Conservation (phyloP, 1,140 invertebrate genomes). For the Macrobrachium rosenbergii region DNA sequence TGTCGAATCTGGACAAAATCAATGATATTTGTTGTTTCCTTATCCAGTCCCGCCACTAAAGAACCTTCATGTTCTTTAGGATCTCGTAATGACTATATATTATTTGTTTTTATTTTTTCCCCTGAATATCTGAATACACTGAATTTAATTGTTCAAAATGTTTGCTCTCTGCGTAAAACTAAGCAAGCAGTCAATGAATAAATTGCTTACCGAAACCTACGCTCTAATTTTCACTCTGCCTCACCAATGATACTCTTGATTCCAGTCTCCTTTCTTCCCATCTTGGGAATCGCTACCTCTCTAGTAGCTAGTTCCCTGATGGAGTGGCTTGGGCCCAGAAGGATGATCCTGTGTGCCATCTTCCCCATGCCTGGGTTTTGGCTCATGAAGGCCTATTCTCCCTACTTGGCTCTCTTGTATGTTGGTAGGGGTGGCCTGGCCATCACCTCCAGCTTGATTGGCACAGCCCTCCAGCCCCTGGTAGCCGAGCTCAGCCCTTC, state of each 20-base stretch:
- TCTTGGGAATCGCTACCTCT: not conserved
- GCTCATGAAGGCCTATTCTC: not conserved
- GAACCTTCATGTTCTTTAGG: too few relatives aligned
- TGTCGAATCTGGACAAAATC: too few relatives aligned
- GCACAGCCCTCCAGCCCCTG: not conserved
- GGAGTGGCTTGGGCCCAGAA: not conserved
- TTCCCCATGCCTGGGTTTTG: not conserved
- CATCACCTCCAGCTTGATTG: not conserved
- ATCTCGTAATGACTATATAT: too few relatives aligned
- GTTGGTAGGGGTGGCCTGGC: not conserved
- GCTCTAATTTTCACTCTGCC: too few relatives aligned
- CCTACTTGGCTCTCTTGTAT: not conserved
- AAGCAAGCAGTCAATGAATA: too few relatives aligned
- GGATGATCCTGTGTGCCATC: not conserved
- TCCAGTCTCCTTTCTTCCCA: not conserved
- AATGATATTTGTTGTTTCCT: too few relatives aligned
- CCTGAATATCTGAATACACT: too few relatives aligned
- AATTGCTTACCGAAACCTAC: too few relatives aligned
- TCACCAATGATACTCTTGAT: not conserved
- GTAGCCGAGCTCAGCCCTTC: not conserved
- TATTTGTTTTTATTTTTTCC: too few relatives aligned
- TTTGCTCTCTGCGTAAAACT: too few relatives aligned
- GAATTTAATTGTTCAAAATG: too few relatives aligned
- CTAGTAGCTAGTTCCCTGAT: not conserved
- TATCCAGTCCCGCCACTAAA: too few relatives aligned